Base-by-base conservation (phyloP, 2,113 vertebrate species). In the Heterocephalus glaber region DNA sequence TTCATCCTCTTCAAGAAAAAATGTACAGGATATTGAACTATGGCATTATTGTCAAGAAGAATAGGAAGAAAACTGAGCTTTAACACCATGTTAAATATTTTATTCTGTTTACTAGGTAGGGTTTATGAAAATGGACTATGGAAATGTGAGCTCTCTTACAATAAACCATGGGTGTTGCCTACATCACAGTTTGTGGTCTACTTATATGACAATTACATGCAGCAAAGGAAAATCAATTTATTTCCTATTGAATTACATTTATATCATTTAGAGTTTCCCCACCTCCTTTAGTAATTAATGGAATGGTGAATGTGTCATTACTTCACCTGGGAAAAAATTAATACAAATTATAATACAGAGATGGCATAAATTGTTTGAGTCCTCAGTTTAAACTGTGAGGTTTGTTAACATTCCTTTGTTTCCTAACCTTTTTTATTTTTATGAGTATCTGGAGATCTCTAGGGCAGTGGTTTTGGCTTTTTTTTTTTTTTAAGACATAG, bases 141-240 rank as follows among this genome's bases (percentile, higher is more conserved):
- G 94, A 98, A 97, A 98, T 89, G 61, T 94, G 90, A 96, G 76
- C 83, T 97, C 47, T 7, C 90, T 98, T 95, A 83, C 80, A 96
- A 88, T 81, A 95, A 86, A 60, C 90, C 47, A 28, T 82, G 80
- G 80, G 86, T 96, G 94, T 98, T 97, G 90, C 92, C 63, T 92
- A 79, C 68, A 81, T 96, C 93, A 94, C 91, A 94, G 88, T 94
- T 96, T 98, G 93, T 90, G 96, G 89, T 61, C 93, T 63, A 87
- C 72, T 97, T 98, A 91, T 1, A 90, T 85, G 97, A 97, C 97
- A 97, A 97, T 98, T 95, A 95, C 92, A 97, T 84, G 96, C 92
- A 97, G 87, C 95, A 96, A 97, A 95, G 76, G 81, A 95, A 98
- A 98, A 98, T 98, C 87, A 86, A 95, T 97, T 96, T 97, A 97